Evolutionary conservation across 2,797 vertebrate species (phyloP), one percentile per base, ranked within the genome.

Genomic region (Notamacropus eugenii): DNA sequence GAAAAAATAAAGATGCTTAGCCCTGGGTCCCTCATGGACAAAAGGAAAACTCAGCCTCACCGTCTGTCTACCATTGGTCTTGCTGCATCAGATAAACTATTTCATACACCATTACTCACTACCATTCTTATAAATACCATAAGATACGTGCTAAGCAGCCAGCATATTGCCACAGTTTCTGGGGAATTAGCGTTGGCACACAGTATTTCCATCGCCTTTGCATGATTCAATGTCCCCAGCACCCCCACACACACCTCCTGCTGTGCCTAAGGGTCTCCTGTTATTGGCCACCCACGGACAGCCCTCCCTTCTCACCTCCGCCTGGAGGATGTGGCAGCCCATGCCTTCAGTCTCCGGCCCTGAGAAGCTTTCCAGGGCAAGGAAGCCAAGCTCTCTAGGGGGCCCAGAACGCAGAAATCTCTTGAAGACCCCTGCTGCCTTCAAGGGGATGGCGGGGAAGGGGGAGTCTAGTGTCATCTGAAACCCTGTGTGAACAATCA

Each of bases 81-180:
- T 46, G 54, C 2, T 9, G n/a, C n/a, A 94, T 67, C 46, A 90
- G 87, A 95, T 94, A 94, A 97, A 94, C 27, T 92, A 2, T 91
- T 94, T 91, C 31, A 58, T 94, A 82, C 92, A 90, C 58, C 93
- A 95, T 92, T 95, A 92, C 58, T 96, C 55, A 92, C 31, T 92
- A 50, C 62, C 91, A 31, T 90, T 97, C 91, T 95, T 96, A 2
- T 74, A 92, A 94, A 96, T 40, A 93, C 52, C 57, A 31, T 94
- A 55, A 97, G 94, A 92, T n/a, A 56, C 22, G 56, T n/a, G 46
- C 54, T 93, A 31, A 87, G 19, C 19, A 14, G 67, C 10, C 6
- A 27, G 90, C 40, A 55, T 29, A n/a, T 93, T 27, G 55, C 40
- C 90, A 94, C 40, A 62, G 46, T 95, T 96, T 95, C 93, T 93